Base-by-base conservation (phyloP, 2,113 vertebrate species). In the Pandion haliaetus region DNA sequence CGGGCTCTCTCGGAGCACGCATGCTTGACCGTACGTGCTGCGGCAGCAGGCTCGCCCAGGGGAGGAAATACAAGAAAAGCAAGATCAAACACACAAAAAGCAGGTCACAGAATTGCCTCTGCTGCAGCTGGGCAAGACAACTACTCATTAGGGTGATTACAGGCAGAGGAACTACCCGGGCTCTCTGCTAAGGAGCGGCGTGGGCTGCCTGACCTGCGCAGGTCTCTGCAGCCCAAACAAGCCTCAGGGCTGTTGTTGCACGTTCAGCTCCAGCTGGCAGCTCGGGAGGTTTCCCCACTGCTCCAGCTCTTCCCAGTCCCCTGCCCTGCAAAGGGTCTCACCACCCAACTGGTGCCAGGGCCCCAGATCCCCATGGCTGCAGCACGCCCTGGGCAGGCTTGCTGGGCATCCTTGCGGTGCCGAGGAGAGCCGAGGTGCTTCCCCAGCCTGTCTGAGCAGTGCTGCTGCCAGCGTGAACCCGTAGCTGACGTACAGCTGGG, bases 401-500 rank as follows among this genome's bases (percentile, higher is more conserved):
- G 0, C 16, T 7, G 55, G 4, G 74, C 40, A 3, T 45, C 44
- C 55, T 45, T 0, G 7, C 38, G 34, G 73, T 14, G 78, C 6
- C 3, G 8, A 34, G 65, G 0, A 5, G 47, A 31, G 4, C 4
- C 3, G 9, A 36, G 58, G 10, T 0, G 10, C 11, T 49, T 9
- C 78, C 52, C 47, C 16, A 26, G 63, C n/a, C 50, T 3, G 3
- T 8, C 24, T 3, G 8, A 42, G 55, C 36, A 5, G 20, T 7
- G n/a, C 71, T 45, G 47, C 15, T 14, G 40, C n/a, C 58, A 24
- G 40, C 1, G 4, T 2, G 59, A 76, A 34, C 23, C 45, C 7
- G 0, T 2, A 10, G 55, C 55, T 29, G 24, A 17, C 0, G 3
- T 14, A 6, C 0, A 1, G n/a, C 8, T 23, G 1, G 8, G n/a